Evolutionary conservation across 2,797 vertebrate species (phyloP), one percentile per base, ranked within the genome.

Genomic region (Enteromius thamalakanensis): DNA sequence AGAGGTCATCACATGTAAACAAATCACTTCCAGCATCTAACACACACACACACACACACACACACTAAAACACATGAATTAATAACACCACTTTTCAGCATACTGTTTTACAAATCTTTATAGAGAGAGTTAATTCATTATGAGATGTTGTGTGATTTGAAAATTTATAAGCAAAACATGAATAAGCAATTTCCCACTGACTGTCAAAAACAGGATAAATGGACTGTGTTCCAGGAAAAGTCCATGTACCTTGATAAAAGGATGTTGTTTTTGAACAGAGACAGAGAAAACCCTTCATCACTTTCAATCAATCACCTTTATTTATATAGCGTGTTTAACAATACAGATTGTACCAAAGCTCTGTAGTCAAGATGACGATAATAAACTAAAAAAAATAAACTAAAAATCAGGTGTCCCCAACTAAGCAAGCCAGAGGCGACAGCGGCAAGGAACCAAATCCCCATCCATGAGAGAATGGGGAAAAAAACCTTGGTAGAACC

Each of bases 1-100:
- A 93, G 94, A 95, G 94, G 94, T 95, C 94, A 93, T 84, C 45
- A 76, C 58, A 88, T 65, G 40, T 78, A 76, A 86, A 86, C 83
- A 86, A 85, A 84, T 81, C 74, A 83, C 80, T 85, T 85, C 60
- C 79, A 82, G 69, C 14, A 26, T 26, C 42, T 47, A 67, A 26
- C 26, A 26, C 26, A 26, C 26, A 26, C 26, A 26, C 26, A 26
- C 26, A 26, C 26, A 26, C 26, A 26, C 26, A 65, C 62, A 47
- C 72, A 19, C 69, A 51, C 65, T 45, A 23, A 45, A n/a, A 78
- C 11, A 8, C 60, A 68, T 15, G 14, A 5, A 29, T 15, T 12
- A 64, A 64, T 29, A 37, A 19, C 6, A 68, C 17, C 15, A 70
- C 40, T 17, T 71, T 29, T 71, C 42, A 29, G 42, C 68, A 29